Base-by-base conservation (phyloP, 37 sponge, comb jelly and placozoan species). In the Spongilla lacustris region DNA sequence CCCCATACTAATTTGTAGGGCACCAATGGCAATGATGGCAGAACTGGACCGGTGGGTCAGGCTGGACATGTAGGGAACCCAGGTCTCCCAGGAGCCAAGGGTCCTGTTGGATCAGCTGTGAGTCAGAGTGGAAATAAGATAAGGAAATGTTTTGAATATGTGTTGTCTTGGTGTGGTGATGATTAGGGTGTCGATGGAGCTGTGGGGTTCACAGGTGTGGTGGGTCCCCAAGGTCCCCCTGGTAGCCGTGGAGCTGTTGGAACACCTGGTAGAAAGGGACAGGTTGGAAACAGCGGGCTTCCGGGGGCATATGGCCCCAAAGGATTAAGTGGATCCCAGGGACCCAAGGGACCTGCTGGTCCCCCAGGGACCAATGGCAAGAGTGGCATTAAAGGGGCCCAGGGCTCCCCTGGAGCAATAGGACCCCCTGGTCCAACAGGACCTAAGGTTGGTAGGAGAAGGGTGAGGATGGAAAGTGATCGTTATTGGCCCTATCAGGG, bases 161-260 rank as follows among this genome's bases (percentile, higher is more conserved):
- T 28, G 28, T 29, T 14, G 14, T 30, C n/a, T 66, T 58, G 49
- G 33, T 67, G 9, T 41, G 41, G 6, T 41, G 41, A 6, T 41
- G 41, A 41, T n/a, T 69, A 91, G 92, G 92, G 92, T 30, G 88
- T 87, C 27, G 88, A 87, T 84, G 92, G 88, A 11, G 0, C 23
- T 9, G 79, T 79, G 26, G 92, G 92, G 21, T 79, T 87, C 66
- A 32, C 76, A 0, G 92, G 92, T 4, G 76, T 74, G 26, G 76
- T 58, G 23, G 92, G 92, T 2, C 80, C 87, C n/a, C 87, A 91
- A 76, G 92, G 92, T 11, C 67, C 41, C 35, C 75, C 83, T 77
- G 92, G 92, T 28, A 26, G 3, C 0, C 76, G 85, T 12, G 92
- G 92, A 22, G n/a, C 35, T 0, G 29, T 31, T 26, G 92, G 92